Percentiles rank a stretch among this genome's conserved stretches.
Evolutionary conservation across 2,797 vertebrate species (phyloP).

Genomic region (Petrocephalus schoutedeni): DNA sequence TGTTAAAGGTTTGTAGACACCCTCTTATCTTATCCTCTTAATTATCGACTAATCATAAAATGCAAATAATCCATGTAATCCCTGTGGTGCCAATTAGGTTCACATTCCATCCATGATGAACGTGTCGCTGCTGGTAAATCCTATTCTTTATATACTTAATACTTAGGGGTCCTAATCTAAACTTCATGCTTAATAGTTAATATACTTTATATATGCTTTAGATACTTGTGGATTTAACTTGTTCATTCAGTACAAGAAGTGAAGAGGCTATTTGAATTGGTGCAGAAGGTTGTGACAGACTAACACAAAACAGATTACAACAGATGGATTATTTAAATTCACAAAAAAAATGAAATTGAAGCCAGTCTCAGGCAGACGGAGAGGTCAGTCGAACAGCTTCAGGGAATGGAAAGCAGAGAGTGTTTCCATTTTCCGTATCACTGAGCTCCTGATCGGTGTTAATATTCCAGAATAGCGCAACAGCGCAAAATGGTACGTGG

Average conservation of each 20-base stretch:
- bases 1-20: neutral
- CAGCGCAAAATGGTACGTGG: neutral
- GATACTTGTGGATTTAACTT: neutral
- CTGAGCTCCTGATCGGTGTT: neutral
- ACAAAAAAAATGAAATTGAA: neutral
- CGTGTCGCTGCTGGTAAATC: neutral
- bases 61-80: neutral
- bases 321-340: neutral
- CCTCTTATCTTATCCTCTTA: neutral
- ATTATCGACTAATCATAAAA: neutral
- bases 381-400: neutral
- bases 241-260: neutral
- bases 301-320: slow-evolving; percentile 1
- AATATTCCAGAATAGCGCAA: neutral
- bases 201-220: neutral
- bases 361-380: neutral
- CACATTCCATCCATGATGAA: neutral
- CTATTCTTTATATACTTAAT: neutral
- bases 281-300: neutral
- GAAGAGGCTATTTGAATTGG: neutral
- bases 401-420: neutral
- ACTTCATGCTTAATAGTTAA: neutral
- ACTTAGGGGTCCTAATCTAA: neutral
- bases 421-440: neutral
- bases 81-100: neutral